Conservation (phyloP, 2,888 invertebrate genomes). For the Molorchus minor region DNA sequence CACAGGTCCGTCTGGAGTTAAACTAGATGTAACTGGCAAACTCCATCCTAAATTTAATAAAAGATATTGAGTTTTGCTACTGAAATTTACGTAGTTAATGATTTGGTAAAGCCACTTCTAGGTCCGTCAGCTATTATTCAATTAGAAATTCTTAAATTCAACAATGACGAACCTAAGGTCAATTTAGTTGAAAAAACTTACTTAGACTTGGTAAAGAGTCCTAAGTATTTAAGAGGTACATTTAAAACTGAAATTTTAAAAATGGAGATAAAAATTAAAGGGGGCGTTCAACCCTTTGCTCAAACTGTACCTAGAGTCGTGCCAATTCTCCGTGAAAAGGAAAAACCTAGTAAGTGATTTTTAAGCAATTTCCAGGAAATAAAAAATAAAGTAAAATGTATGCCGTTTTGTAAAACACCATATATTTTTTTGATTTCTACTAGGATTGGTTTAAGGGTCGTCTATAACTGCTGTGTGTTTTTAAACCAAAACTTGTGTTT, state of each 20-base stretch:
- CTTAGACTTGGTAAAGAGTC: constrained; percentile 5
- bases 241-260: constrained; percentile 28
- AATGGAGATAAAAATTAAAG: constrained; percentile 17
- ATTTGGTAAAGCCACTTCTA: constrained; percentile 17
- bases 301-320: constrained; percentile 18
- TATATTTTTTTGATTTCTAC: no score
- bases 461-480: no score
- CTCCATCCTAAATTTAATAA: no score
- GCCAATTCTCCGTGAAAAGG: no score
- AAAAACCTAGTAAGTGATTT: no score
- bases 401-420: no score
- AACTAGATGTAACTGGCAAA: no score
- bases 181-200: not conserved
- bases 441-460: constrained; percentile 3
- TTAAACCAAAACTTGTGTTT: no score
- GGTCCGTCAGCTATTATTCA: constrained; percentile 3
- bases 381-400: no score
- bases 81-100: not conserved
- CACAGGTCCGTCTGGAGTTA: no score
- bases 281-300: constrained; percentile 16
- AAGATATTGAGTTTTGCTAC: no score
- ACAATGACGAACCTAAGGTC: not conserved
- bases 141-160: constrained; percentile 10
- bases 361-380: no score
- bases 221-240: constrained; percentile 16